phyloP scores from a whole-genome alignment of 2,113 vertebrate species.

The Bettongia penicillata region DNA sequence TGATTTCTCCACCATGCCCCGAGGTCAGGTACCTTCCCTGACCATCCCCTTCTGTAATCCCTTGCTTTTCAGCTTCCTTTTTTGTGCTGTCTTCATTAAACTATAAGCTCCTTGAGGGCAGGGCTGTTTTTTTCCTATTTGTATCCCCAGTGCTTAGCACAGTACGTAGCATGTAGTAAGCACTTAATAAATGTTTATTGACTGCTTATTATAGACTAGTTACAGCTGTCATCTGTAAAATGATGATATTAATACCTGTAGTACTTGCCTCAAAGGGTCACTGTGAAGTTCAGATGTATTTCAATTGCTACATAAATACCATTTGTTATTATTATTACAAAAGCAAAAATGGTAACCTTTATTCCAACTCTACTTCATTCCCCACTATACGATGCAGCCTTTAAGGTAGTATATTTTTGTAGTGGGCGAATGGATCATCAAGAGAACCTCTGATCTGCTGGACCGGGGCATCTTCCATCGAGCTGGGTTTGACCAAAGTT shows the following conservation, averaged over 20 bases:
- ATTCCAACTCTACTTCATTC: neutral
- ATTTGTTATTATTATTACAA: fast-evolving
- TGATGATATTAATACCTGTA: neutral
- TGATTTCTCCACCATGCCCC: neutral
- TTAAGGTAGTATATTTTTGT: neutral
- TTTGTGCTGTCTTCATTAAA: neutral
- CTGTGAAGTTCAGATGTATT: too few relatives aligned
- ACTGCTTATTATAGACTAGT: neutral
- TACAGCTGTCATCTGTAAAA: neutral
- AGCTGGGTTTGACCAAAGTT: neutral
- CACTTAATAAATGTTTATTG: neutral
- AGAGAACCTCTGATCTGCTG: neutral
- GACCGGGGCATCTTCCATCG: neutral
- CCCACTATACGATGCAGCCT: neutral
- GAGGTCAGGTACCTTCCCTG: neutral
- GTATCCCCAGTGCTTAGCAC: neutral
- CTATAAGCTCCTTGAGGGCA: neutral
- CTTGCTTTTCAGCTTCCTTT: neutral
- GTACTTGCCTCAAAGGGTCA: neutral
- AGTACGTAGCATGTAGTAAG: neutral
- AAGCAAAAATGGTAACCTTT: neutral
- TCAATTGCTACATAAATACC: neutral
- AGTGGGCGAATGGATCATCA: neutral
- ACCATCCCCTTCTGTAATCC: neutral
- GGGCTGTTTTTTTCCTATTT: neutral